Percentiles rank a stretch among this genome's conserved stretches.
Conservation (phyloP, 2,888 invertebrate species). For the Brassicogethes aeneus region DNA sequence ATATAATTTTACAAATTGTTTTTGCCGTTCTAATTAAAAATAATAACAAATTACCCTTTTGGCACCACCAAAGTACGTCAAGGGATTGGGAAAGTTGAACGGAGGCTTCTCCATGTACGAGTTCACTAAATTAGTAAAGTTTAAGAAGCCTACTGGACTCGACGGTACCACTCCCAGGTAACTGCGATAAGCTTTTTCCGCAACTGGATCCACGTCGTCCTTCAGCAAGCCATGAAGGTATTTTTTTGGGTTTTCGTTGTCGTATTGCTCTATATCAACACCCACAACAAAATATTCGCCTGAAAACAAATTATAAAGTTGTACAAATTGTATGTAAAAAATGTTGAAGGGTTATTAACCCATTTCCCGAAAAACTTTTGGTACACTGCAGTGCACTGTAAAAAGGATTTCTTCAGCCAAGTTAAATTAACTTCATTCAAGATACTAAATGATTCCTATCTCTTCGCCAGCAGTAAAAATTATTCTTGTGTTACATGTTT, state of each 20-base stretch:
- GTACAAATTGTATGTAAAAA: too few species aligned
- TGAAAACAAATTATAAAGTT: too few species aligned
- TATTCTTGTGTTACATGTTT: too few species aligned
- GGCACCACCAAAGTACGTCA: slow-evolving; percentile 59
- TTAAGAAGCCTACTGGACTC: slow-evolving; percentile 60
- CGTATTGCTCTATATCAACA: slow-evolving; percentile 83
- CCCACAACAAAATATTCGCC: slow-evolving; percentile 94
- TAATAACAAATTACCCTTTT: slow-evolving; percentile 45
- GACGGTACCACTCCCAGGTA: slow-evolving; percentile 80
- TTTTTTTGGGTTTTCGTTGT: slow-evolving; percentile 63
- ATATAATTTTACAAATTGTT: too few species aligned
- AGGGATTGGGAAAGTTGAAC: slow-evolving; percentile 78
- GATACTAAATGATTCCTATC: too few species aligned
- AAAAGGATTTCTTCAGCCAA: too few species aligned
- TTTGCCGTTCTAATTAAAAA: neutral
- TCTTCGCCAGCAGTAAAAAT: too few species aligned
- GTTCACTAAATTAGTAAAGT: slow-evolving; percentile 70
- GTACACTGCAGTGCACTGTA: too few species aligned
- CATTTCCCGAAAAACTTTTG: too few species aligned
- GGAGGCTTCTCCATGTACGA: slow-evolving; percentile 76
- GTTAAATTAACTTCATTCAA: too few species aligned
- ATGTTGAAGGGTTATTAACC: too few species aligned
- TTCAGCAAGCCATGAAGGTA: slow-evolving; percentile 71
- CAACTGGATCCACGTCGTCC: slow-evolving; percentile 50
- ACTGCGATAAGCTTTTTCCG: slow-evolving; percentile 65